Conservation (phyloP, 2,888 invertebrate species). For the Epinotia bilunana region DNA sequence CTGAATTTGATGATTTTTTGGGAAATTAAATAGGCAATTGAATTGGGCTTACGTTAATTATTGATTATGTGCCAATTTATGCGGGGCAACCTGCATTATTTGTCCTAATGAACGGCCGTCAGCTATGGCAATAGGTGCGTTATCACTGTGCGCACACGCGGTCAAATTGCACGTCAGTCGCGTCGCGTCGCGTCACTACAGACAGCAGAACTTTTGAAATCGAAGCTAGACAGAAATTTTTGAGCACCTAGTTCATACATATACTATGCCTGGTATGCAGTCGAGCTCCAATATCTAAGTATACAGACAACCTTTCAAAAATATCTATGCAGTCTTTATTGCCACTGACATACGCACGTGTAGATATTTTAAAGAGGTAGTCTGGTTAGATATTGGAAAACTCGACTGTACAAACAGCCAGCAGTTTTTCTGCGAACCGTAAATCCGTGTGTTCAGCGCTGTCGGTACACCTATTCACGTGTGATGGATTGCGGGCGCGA, state of each 20-base stretch:
- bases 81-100: neutral
- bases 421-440: constrained; percentile 22
- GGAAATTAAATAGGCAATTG: neutral
- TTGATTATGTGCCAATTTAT: neutral
- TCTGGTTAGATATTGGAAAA: too few species aligned
- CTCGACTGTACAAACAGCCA: too few species aligned
- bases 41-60: neutral
- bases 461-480: constrained; percentile 75
- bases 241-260: too few species aligned
- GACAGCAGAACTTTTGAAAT: constrained; percentile 20
- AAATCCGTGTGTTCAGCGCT: constrained; percentile 13
- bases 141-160: constrained; percentile 22
- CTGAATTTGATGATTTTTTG: neutral
- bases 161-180: constrained; percentile 31
- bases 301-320: too few species aligned
- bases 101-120: constrained; percentile 3
- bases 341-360: too few species aligned
- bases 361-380: too few species aligned
- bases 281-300: too few species aligned
- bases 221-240: too few species aligned
- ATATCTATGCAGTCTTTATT: too few species aligned
- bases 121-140: constrained; percentile 24
- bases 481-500: constrained; percentile 84
- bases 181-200: neutral
- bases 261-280: too few species aligned